Base-by-base conservation (phyloP, 2,888 invertebrate species). In the Congeria kusceri region DNA sequence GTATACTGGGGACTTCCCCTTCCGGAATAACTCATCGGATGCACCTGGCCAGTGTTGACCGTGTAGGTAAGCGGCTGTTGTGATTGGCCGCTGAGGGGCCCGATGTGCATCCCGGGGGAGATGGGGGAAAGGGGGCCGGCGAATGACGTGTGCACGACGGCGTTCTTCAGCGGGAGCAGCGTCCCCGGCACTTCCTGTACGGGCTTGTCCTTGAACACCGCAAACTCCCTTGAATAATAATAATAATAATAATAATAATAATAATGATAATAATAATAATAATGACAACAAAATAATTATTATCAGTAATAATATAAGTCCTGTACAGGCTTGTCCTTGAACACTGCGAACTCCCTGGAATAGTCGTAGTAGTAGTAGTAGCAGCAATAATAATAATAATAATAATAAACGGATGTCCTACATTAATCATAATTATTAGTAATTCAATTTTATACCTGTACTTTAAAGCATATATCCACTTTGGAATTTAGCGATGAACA, bases 91-190 rank as follows among this genome's bases (percentile, higher is more conserved):
- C 67, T 76, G 18, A 70, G 59, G 1, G 80, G 83, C 29, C 86
- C 83, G 15, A 89, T 77, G 70, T 89, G 89, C 77, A 87, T 85
- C 72, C 86, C 85, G 44, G 87, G 80, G 13, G 91, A 90, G n/a
- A 89, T 68, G 0, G 91, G 89, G 84, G 90, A 95, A 94, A 87
- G 87, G 93, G 94, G 94, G 65, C 94, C 94, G 9, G 92, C 93
- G 13, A 90, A 86, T 28, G 86, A 94, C 15, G 97, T 96, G 93
- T 97, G 97, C 49, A 97, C 96, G 74, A 97, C 97, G 57, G 97
- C 97, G 93, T 97, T 97, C 92, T 97, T 97, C 88, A 97, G 94
- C 0, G 97, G 97, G 90, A 97, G 95, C 59, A 98, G 95, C 82
- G 97, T 97, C 94, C 97, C 97, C n/a, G 97, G 97, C 89, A 97